Conservation (phyloP, 1,140 invertebrate species). For the Calliphora vicina region DNA sequence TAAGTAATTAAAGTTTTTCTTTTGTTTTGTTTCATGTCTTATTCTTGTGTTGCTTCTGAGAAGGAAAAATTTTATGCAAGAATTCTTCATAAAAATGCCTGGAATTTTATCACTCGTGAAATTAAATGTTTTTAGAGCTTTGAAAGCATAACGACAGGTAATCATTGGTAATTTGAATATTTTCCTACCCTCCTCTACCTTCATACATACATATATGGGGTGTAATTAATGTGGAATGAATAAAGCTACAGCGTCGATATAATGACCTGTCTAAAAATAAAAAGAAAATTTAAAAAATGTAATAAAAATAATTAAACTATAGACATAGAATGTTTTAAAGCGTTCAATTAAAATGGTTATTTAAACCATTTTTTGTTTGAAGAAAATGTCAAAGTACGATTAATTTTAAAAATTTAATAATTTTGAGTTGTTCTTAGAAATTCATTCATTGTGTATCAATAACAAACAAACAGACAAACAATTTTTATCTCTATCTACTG, state of each 20-base stretch:
- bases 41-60: neutral
- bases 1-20: slow-evolving; percentile 8
- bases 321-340: neutral
- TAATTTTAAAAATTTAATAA: neutral
- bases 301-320: neutral
- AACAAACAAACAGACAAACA: neutral
- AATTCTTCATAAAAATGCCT: slow-evolving; percentile 13
- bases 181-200: neutral
- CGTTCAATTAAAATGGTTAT: too few relatives aligned
- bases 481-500: neutral
- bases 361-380: too few relatives aligned
- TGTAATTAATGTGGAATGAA: neutral
- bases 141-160: neutral
- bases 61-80: neutral
- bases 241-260: neutral
- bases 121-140: neutral
- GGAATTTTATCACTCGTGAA: neutral
- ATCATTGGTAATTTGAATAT: slow-evolving; percentile 1
- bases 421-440: neutral
- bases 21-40: neutral
- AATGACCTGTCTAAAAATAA: neutral
- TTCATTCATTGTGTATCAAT: neutral
- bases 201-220: neutral
- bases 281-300: neutral
- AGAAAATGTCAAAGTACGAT: too few relatives aligned